A percentile compares a stretch with the other conserved stretches of the same genome.
Conservation (phyloP, 1,140 invertebrate species). For the Drosophila ananassae region DNA sequence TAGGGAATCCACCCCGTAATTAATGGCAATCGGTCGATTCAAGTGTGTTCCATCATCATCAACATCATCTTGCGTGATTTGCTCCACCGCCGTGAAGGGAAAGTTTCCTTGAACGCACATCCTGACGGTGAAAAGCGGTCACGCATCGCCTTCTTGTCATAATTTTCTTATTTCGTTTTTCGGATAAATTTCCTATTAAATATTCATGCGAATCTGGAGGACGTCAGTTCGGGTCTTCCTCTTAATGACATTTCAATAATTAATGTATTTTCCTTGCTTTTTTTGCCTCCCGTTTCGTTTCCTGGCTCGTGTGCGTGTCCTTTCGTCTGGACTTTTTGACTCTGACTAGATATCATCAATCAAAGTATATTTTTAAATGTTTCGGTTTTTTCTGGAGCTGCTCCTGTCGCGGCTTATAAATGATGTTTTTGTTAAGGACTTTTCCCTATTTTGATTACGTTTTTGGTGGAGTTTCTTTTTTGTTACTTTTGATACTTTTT, state of each 20-base stretch:
- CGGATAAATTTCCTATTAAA: slow-evolving; percentile 65
- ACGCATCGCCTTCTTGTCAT: slow-evolving; percentile 73
- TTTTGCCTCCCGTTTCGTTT: slow-evolving; percentile 42
- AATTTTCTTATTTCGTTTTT: slow-evolving; percentile 55
- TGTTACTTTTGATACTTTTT: slow-evolving; percentile 45
- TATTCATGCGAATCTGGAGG: slow-evolving; percentile 79
- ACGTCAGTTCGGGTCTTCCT: slow-evolving; percentile 66
- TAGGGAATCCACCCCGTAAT: slow-evolving; percentile 65
- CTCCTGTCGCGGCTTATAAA: slow-evolving; percentile 78
- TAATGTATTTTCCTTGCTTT: slow-evolving; percentile 69
- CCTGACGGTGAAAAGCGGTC: slow-evolving; percentile 58
- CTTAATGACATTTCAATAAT: slow-evolving; percentile 83
- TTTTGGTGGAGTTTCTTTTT: slow-evolving; percentile 33
- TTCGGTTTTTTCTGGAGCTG: slow-evolving; percentile 54
- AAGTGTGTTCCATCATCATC: slow-evolving; percentile 60
- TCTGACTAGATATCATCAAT: slow-evolving; percentile 72
- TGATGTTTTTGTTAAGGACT: slow-evolving; percentile 59
- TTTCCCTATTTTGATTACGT: slow-evolving; percentile 58
- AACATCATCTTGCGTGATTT: slow-evolving; percentile 70
- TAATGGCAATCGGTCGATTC: slow-evolving; percentile 56
- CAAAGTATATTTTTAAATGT: slow-evolving; percentile 74
- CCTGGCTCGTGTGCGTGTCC: slow-evolving; percentile 68
- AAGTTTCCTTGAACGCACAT: slow-evolving; percentile 39
- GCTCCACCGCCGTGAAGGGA: slow-evolving; percentile 32
- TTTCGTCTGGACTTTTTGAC: slow-evolving; percentile 68